Percentiles rank a stretch among this genome's conserved stretches.
Evolutionary conservation across 35 echinoderm and acorn worm genomes (phyloP).

Genomic region (Ophiothrix spiculata): DNA sequence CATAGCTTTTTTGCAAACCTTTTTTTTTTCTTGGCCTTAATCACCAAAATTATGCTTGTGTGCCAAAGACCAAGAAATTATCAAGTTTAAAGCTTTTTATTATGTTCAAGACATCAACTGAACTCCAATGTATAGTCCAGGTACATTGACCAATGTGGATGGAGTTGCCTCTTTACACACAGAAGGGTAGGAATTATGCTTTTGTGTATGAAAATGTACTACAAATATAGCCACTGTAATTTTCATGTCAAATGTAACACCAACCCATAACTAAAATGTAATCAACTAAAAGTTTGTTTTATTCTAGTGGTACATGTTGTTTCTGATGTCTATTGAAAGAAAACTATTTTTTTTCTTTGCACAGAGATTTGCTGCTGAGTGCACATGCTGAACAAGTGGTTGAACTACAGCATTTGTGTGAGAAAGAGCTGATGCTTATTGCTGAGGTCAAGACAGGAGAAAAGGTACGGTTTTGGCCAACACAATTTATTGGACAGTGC

Average conservation of each 20-base stretch:
- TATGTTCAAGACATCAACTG: too few relatives aligned
- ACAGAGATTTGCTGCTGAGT: conserved; percentile 35
- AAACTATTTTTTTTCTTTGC: too few relatives aligned
- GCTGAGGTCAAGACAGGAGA: conserved; percentile 31
- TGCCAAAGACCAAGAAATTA: too few relatives aligned
- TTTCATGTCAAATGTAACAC: not conserved
- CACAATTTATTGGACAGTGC: conserved; percentile 23
- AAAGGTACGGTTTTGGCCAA: conserved; percentile 36
- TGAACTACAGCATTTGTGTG: conserved; percentile 37
- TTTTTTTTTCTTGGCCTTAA: too few relatives aligned
- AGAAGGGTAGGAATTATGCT: not conserved
- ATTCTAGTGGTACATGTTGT: not conserved
- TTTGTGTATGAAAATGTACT: not conserved
- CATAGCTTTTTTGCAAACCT: too few relatives aligned
- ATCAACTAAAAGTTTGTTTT: not conserved
- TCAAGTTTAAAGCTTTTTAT: too few relatives aligned
- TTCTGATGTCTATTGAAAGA: not conserved
- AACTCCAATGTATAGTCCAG: too few relatives aligned
- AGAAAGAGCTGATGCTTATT: conserved; percentile 41
- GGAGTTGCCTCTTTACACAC: not conserved
- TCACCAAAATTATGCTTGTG: too few relatives aligned
- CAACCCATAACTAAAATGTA: not conserved
- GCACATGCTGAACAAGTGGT: conserved; percentile 55
- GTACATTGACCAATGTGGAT: too few relatives aligned
- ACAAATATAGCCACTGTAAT: not conserved